phyloP scores from a whole-genome alignment of 2,888 invertebrate genomes.

The Diogma glabrata region DNA sequence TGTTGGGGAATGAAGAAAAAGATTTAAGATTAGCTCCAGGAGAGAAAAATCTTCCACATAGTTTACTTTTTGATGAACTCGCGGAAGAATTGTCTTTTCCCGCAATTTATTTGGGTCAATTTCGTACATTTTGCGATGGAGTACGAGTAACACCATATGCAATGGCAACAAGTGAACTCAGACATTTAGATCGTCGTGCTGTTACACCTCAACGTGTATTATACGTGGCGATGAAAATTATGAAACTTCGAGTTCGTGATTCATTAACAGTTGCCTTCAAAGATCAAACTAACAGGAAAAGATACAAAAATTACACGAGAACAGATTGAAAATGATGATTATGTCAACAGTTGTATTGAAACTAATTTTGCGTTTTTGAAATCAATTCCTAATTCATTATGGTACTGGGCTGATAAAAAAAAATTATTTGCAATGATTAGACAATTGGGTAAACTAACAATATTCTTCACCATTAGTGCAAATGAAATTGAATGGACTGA shows the following conservation, averaged over 20 bases:
- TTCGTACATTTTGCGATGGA: constrained; percentile 22
- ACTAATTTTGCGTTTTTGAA: constrained; percentile 25
- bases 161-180: constrained; percentile 19
- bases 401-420: too few species aligned
- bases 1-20: constrained; percentile 28
- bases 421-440: constrained; percentile 33
- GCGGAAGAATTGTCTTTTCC: constrained; percentile 34
- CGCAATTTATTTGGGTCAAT: constrained; percentile 29
- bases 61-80: too few species aligned
- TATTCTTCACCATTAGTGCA: constrained; percentile 32
- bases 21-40: too few species aligned
- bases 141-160: constrained; percentile 18
- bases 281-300: constrained; percentile 16
- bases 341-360: constrained; percentile 17
- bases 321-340: too few species aligned
- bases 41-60: too few species aligned
- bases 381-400: too few species aligned
- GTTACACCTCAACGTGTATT: constrained; percentile 25
- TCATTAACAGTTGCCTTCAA: too few species aligned
- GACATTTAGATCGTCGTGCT: constrained; percentile 24
- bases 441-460: constrained; percentile 30
- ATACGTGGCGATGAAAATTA: too few species aligned
- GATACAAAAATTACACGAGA: constrained; percentile 18
- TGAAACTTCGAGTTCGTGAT: too few species aligned
- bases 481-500: constrained; percentile 33